Evolutionary conservation across 64 coral and sea anemone genomes (phyloP).

Genomic region (Actinia equina): DNA sequence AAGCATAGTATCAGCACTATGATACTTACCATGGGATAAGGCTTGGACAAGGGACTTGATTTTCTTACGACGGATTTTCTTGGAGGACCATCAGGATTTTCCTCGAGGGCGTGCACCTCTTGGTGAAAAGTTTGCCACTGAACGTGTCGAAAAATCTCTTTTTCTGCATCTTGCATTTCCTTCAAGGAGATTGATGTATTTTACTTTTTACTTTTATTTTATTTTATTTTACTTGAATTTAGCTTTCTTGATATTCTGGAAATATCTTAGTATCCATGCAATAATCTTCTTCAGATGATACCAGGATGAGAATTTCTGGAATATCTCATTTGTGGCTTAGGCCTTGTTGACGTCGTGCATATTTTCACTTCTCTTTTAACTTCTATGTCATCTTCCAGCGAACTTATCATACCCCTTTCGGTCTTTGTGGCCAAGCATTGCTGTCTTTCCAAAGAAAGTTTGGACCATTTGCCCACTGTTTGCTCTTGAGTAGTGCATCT

Average conservation of each 20-base stretch:
- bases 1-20: no score
- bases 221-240: neutral
- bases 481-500: no score
- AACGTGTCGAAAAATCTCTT: neutral
- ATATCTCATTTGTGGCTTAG: neutral
- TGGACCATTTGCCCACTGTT: no score
- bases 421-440: conserved; percentile 4
- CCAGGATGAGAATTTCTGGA: conserved; percentile 17
- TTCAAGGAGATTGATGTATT: neutral
- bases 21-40: no score
- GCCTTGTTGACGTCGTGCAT: neutral
- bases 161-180: conserved; percentile 15
- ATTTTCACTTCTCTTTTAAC: neutral
- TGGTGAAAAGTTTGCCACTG: neutral
- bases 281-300: conserved; percentile 30
- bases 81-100: neutral
- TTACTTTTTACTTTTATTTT: neutral
- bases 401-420: no score
- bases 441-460: no score
- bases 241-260: neutral
- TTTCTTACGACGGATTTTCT: neutral
- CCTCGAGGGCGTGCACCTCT: neutral
- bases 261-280: conserved; percentile 40
- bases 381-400: no score
- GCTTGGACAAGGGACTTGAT: neutral